These are phyloP conservation scores for Pteruthius melanotis DNA, from an alignment of 2,113 vertebrate genomes.

Conservation along the genomic window DNA sequence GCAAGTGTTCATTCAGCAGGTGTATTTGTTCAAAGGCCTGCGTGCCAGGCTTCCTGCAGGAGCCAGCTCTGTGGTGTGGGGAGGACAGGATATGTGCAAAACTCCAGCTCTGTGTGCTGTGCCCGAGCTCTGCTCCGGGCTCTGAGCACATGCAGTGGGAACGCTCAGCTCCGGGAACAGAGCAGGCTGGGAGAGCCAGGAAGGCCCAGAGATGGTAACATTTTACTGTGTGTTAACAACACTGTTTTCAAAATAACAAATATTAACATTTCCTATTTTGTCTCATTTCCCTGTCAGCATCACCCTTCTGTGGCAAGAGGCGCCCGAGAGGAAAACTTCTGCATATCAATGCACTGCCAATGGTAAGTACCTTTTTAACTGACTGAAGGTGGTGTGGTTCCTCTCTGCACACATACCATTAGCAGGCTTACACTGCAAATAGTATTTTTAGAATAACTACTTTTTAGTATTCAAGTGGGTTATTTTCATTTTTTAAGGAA, in stretches of 20 bases:
- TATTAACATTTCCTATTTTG: not conserved
- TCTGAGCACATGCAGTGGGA: not conserved
- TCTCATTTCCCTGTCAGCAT: constrained; percentile 56
- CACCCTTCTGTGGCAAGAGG: constrained; percentile 63
- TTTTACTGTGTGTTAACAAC: not conserved
- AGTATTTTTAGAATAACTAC: not conserved
- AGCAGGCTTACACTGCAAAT: not conserved
- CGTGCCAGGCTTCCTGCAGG: not conserved
- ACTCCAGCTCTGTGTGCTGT: not conserved
- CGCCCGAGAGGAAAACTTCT: constrained; percentile 62
- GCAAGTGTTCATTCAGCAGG: not conserved
- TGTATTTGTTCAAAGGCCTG: not conserved
- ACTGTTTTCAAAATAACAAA: not conserved
- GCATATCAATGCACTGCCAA: constrained; percentile 82
- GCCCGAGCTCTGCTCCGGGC: not conserved
- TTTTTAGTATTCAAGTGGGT: not conserved
- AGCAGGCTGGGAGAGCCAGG: not conserved
- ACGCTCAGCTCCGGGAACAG: not conserved
- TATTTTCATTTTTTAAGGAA: not conserved
- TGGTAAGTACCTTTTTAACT: constrained; percentile 63
- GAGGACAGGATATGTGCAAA: not conserved
- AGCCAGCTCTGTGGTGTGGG: not conserved
- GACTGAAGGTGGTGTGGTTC: not conserved
- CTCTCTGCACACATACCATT: not conserved
- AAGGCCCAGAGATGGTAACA: not conserved